phyloP scores from a whole-genome alignment of 1,140 invertebrate genomes.

The Octopus bimaculoides region DNA sequence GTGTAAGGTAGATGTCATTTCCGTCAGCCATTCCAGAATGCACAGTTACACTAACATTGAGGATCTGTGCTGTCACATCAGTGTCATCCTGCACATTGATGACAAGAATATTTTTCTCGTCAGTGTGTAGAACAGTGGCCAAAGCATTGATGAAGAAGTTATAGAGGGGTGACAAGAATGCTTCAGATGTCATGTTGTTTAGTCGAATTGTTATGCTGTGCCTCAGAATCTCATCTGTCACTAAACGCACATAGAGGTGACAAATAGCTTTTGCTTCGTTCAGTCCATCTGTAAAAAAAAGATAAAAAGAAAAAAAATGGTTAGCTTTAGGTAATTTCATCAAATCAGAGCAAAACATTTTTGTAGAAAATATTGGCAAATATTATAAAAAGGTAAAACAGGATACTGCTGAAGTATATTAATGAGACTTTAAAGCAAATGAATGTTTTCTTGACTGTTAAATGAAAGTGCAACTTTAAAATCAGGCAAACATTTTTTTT shows the following conservation, averaged over 20 bases:
- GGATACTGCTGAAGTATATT: too few relatives aligned
- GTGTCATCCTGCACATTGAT: constrained; percentile 83
- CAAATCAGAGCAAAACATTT: too few relatives aligned
- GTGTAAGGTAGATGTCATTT: constrained; percentile 74
- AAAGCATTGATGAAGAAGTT: constrained; percentile 88
- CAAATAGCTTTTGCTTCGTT: constrained; percentile 80
- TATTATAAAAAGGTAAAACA: too few relatives aligned
- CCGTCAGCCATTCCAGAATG: constrained; percentile 66
- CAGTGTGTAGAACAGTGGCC: constrained; percentile 86
- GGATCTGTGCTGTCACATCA: constrained; percentile 76
- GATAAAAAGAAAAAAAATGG: constrained; percentile 13
- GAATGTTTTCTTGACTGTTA: too few relatives aligned
- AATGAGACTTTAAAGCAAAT: too few relatives aligned
- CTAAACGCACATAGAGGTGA: constrained; percentile 79
- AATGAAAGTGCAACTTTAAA: too few relatives aligned
- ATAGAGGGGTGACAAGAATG: constrained; percentile 87
- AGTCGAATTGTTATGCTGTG: constrained; percentile 93
- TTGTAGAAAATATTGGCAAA: too few relatives aligned
- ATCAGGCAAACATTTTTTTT: too few relatives aligned
- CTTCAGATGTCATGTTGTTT: constrained; percentile 88
- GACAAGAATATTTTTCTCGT: constrained; percentile 88
- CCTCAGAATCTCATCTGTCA: constrained; percentile 91
- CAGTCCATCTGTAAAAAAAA: constrained; percentile 70
- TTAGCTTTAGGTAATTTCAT: too few relatives aligned
- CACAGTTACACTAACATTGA: constrained; percentile 95